Percentiles rank a stretch among this genome's conserved stretches.
These are phyloP conservation scores for Hipposideros larvatus DNA, from an alignment of 2,797 vertebrate species.

Conservation along the genomic window DNA sequence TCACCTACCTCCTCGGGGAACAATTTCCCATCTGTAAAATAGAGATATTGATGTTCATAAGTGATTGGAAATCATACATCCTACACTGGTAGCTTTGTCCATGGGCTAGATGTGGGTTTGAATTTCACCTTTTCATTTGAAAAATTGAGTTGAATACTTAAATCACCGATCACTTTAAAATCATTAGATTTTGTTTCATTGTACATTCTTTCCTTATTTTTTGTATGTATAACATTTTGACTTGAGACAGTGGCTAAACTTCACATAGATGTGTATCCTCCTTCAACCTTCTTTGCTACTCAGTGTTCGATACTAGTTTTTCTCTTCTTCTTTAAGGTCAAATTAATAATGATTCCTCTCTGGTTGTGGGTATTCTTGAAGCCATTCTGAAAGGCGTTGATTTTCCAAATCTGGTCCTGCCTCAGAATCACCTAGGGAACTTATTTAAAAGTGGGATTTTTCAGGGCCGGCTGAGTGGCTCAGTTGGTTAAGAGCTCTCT, in stretches of 20 bases:
- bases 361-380: not conserved
- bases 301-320: not conserved
- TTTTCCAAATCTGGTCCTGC: not conserved
- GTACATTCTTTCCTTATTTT: not conserved
- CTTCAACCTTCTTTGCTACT: not conserved
- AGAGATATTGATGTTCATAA: not conserved
- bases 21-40: not conserved
- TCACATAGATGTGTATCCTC: not conserved
- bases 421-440: not conserved
- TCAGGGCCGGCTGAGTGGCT: not conserved
- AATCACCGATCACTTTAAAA: constrained; percentile 28
- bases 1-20: not conserved
- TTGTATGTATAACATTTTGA: not conserved
- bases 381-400: not conserved
- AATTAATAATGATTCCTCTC: not conserved
- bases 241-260: not conserved
- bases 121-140: not conserved
- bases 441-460: not conserved
- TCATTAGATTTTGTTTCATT: not conserved
- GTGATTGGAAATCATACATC: not conserved
- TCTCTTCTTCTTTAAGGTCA: not conserved
- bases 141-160: not conserved
- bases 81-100: not conserved
- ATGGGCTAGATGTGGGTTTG: not conserved
- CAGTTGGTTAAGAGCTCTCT: too few species aligned